Evolutionary conservation across 2,113 vertebrate species (phyloP).

Genomic region (Cairina moschata): DNA sequence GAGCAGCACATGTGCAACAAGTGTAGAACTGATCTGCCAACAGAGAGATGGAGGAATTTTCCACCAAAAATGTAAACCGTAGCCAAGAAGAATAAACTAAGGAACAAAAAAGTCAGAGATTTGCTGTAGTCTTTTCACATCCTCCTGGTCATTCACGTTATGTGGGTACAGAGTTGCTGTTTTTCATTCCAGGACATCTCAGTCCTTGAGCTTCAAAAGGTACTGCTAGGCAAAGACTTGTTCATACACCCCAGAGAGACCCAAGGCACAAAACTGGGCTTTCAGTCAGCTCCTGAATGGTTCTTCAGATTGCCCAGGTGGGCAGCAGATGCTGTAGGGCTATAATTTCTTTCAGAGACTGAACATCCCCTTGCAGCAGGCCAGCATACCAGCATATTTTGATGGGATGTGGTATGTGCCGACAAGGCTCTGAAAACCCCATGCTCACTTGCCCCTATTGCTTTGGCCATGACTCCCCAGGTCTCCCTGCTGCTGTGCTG

Average conservation of each 20-base stretch:
- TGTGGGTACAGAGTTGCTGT: neutral
- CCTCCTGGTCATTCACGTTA: neutral
- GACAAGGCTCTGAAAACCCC: neutral
- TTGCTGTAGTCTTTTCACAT: neutral
- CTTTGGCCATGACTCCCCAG: neutral
- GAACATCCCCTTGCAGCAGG: neutral
- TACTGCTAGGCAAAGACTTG: neutral
- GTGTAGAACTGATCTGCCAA: conserved; percentile 37
- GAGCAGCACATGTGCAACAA: conserved; percentile 28
- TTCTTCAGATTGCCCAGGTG: neutral
- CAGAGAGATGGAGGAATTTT: conserved; percentile 15
- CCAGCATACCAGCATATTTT: neutral
- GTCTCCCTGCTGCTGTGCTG: neutral
- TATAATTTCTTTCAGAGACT: neutral
- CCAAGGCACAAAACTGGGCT: neutral
- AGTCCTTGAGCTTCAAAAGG: neutral
- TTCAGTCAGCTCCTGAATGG: neutral
- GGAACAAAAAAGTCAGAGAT: neutral
- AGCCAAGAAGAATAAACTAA: conserved; percentile 3
- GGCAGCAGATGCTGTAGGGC: neutral
- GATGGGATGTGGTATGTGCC: neutral
- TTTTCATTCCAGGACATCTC: neutral
- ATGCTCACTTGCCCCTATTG: fast-evolving
- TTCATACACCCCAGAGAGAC: neutral
- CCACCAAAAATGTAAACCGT: neutral